Conservation (phyloP, 2,888 invertebrate species). For the Cephus runcator region DNA sequence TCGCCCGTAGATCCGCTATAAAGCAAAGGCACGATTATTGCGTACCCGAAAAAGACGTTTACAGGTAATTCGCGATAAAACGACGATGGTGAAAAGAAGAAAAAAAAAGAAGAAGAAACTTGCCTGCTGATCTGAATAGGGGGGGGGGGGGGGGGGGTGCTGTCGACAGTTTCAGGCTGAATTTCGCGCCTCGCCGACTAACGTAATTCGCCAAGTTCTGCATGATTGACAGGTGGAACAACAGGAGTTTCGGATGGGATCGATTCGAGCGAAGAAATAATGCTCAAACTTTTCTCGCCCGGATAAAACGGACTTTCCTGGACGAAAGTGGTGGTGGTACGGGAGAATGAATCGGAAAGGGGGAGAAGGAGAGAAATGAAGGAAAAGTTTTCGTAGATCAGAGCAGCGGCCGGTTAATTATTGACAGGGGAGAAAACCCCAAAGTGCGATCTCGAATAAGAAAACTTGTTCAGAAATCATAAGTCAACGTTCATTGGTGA, state of each 20-base stretch:
- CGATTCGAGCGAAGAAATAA: background rate
- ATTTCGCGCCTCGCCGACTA: background rate
- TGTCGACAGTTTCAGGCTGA: background rate
- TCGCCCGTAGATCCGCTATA: no score
- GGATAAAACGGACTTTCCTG: background rate
- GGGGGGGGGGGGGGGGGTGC: no score
- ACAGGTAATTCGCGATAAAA: no score
- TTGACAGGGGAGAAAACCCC: background rate
- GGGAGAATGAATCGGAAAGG: background rate
- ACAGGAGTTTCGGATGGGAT: background rate
- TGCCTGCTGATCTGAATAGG: no score
- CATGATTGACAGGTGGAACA: background rate
- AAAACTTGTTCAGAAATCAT: background rate
- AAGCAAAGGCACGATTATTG: no score
- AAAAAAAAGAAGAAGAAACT: no score
- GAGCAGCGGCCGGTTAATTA: background rate
- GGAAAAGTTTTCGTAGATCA: background rate
- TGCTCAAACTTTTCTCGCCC: background rate
- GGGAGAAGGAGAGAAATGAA: no score
- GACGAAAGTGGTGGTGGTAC: background rate
- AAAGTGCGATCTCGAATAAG: conserved; percentile 1
- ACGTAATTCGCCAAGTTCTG: background rate
- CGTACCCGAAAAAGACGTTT: no score
- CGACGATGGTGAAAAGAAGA: no score
- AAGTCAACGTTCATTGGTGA: background rate